Base-by-base conservation (phyloP, 2,888 invertebrate species). In the Drosophila maculinotata region DNA sequence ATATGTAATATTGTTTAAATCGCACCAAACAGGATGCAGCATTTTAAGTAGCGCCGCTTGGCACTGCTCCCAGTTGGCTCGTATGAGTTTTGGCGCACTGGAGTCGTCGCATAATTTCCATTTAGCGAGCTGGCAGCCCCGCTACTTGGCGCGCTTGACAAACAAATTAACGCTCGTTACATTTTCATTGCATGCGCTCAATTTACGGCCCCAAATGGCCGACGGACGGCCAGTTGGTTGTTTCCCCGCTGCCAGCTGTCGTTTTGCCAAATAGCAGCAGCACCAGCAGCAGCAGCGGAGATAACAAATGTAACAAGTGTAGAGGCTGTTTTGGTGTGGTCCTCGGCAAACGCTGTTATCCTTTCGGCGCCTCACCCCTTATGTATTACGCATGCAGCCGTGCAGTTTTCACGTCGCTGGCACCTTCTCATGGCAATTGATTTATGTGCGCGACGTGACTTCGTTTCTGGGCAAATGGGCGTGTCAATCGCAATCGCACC, bases 381-480 rank as follows among this genome's bases (percentile, higher is more conserved):
- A n/a, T n/a, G 44, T 28, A 49, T 31, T 59, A 57, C 54, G 62
- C 57, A 69, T 77, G 75, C 87, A 79, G 42, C 45, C 59, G 52
- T 74, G 74, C 87, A 81, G 60, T 75, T 75, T 72, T 47, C 64
- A 66, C 69, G 47, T 49, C 51, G 54, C 66, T 28, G 59, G 44
- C 53, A 58, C 67, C 74, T 69, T 79, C 76, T 85, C 86, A 75
- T 71, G 66, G 56, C 70, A 88, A 88, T 86, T 88, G 86, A 86
- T 86, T 88, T 84, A 86, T 81, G 79, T 41, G 26, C 54, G 70
- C 57, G 66, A 88, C 88, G 88, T 86, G 86, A 87, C 86, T 87
- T 81, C 76, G 81, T 79, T 73, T 68, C 52, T 35, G 30, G 49
- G 31, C 2, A 33, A n/a, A n/a, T 20, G 54, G 53, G 41, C 33